Evolutionary conservation across 2,797 vertebrate species (phyloP).

Genomic region (Falco peregrinus): DNA sequence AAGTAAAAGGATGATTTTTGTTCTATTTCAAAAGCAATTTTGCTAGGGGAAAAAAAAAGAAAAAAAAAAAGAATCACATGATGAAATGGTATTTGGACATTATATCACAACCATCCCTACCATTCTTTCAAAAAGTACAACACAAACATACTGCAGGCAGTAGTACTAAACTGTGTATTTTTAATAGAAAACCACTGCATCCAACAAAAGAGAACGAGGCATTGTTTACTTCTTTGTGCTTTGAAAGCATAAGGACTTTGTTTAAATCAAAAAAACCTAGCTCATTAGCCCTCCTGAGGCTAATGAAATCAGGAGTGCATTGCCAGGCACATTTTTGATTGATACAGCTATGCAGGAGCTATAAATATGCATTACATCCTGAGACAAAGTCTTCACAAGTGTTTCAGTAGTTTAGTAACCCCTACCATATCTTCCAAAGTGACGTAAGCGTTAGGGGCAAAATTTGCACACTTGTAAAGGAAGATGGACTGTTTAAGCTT

Average conservation of each 20-base stretch:
- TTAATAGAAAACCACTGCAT: background rate
- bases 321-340: background rate
- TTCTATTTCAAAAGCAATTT: background rate
- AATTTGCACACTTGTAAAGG: background rate
- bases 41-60: background rate
- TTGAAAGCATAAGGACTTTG: background rate
- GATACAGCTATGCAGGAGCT: background rate
- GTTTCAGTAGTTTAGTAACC: background rate
- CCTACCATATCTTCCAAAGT: background rate
- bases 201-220: background rate
- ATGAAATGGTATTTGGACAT: background rate
- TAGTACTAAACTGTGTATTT: background rate
- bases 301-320: background rate
- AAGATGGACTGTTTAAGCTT: background rate
- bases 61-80: background rate
- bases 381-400: background rate
- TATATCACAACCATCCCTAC: background rate
- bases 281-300: background rate
- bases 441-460: background rate
- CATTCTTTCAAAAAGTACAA: background rate
- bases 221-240: background rate
- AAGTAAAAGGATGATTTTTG: background rate
- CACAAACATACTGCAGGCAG: background rate
- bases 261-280: background rate
- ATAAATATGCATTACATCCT: background rate